Percentiles rank a stretch among this genome's conserved stretches.
phyloP scores from a whole-genome alignment of 1,140 invertebrate species.

The Trichonephila clavata region DNA sequence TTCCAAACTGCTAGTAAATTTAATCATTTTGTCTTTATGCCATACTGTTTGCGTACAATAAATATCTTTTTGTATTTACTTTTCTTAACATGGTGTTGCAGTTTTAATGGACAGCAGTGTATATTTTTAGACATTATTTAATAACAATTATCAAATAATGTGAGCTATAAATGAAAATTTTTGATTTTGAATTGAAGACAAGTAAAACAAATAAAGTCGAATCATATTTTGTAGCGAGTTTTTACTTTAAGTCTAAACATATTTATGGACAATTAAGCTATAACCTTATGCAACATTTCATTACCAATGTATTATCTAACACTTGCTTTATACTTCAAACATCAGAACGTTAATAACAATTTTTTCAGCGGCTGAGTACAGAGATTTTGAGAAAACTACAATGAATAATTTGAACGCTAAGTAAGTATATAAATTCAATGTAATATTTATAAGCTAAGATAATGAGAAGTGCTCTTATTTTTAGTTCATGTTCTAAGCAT shows the following conservation, averaged over 20 bases:
- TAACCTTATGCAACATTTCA: background rate
- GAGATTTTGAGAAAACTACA: slow-evolving; percentile 5
- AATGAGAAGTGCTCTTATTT: background rate
- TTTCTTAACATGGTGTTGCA: no score
- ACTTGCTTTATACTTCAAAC: background rate
- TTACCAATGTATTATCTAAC: background rate
- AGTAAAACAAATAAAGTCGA: background rate
- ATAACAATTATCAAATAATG: no score
- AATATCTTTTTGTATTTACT: no score
- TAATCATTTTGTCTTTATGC: no score
- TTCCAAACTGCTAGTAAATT: no score
- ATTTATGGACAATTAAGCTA: background rate
- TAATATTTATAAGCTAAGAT: background rate
- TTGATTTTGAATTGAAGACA: no score
- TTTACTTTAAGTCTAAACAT: no score
- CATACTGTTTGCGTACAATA: no score
- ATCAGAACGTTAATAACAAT: background rate
- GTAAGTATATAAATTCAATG: background rate
- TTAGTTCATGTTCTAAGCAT: background rate
- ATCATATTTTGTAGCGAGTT: background rate
- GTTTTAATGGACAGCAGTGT: no score
- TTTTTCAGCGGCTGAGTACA: background rate
- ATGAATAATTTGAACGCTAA: background rate
- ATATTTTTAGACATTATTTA: no score
- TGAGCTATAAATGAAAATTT: no score